phyloP scores from a whole-genome alignment of 1,140 invertebrate species.

The Chelonus insularis region DNA sequence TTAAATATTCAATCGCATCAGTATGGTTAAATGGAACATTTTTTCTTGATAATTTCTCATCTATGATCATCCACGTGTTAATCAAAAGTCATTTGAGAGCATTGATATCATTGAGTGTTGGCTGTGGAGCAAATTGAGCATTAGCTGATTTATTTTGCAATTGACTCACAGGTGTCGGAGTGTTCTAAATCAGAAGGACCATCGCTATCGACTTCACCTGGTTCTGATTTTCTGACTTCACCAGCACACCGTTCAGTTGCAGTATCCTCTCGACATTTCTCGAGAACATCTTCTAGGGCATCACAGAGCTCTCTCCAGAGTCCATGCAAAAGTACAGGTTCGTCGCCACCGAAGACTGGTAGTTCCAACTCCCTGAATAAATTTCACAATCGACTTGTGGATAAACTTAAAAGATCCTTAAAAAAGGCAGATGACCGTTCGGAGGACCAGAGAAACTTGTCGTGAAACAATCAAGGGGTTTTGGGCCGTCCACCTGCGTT shows the following conservation, averaged over 20 bases:
- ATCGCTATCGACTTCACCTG: conserved; percentile 71
- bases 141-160: too few species aligned
- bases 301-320: conserved; percentile 67
- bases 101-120: too few species aligned
- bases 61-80: too few species aligned
- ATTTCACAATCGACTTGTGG: conserved; percentile 81
- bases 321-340: conserved; percentile 65
- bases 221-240: conserved; percentile 67
- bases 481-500: conserved; percentile 50
- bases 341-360: conserved; percentile 64
- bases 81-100: too few species aligned
- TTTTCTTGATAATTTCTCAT: too few species aligned
- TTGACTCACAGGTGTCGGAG: conserved; percentile 64
- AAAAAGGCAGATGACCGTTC: conserved; percentile 66
- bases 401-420: conserved; percentile 79
- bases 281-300: conserved; percentile 64
- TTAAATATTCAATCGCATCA: too few species aligned
- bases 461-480: conserved; percentile 56
- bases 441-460: conserved; percentile 59
- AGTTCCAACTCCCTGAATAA: conserved; percentile 73
- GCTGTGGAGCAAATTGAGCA: too few species aligned
- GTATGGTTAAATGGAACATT: too few species aligned
- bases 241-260: conserved; percentile 70
- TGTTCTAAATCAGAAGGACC: conserved; percentile 77
- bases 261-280: conserved; percentile 64